A percentile compares a stretch with the other conserved stretches of the same genome.
Conservation (phyloP, 2,113 vertebrate species). For the Charadrius vociferus region DNA sequence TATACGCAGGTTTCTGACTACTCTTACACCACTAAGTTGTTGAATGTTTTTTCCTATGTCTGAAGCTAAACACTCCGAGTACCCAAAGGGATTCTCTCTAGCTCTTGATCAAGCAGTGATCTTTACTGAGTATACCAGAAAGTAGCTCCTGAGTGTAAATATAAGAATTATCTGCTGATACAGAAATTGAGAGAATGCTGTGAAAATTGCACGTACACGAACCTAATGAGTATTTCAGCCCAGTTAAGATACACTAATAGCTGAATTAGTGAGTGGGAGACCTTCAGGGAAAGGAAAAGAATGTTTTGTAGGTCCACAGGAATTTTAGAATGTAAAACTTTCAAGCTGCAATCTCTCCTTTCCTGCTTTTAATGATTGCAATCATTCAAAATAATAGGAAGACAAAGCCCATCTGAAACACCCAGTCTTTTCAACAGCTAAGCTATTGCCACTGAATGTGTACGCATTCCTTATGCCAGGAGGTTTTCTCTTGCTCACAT, state of each 20-base stretch:
- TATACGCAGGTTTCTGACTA: background rate
- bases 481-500: background rate
- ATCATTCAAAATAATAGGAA: background rate
- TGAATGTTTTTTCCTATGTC: background rate
- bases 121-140: background rate
- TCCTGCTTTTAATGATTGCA: background rate
- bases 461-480: background rate
- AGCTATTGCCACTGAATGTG: background rate
- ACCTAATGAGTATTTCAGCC: background rate
- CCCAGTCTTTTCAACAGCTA: background rate
- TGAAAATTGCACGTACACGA: background rate
- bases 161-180: background rate
- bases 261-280: background rate
- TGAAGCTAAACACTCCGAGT: background rate
- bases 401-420: background rate
- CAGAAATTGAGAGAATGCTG: background rate
- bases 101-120: too few relatives aligned
- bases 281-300: background rate
- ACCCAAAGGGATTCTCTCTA: background rate
- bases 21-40: background rate
- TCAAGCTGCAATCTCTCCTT: background rate
- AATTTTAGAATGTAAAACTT: background rate
- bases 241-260: background rate
- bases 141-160: background rate
- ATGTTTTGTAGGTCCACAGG: background rate